phyloP scores from a whole-genome alignment of 2,888 invertebrate species.

The Megalurothrips usitatus region DNA sequence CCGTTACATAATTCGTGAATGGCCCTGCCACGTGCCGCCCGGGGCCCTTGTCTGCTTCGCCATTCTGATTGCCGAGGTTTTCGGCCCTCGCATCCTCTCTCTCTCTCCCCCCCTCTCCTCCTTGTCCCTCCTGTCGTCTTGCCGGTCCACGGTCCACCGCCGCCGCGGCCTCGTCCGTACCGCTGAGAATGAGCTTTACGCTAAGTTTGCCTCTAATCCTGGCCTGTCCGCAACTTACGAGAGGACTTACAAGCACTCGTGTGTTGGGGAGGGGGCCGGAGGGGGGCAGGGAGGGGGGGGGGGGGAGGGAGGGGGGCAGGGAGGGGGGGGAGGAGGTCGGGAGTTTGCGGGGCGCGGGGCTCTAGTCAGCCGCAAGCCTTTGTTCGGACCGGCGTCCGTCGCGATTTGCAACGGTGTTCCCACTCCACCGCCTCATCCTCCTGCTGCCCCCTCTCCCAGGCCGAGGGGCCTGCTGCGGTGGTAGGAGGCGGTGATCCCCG shows the following conservation, averaged over 20 bases:
- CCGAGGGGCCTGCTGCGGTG: too few species aligned
- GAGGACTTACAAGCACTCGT: conserved; percentile 11
- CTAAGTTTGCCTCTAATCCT: not conserved
- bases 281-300: not conserved
- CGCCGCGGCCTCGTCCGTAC: not conserved
- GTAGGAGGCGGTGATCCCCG: too few species aligned
- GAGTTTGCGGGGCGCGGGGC: not conserved
- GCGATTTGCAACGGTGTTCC: not conserved
- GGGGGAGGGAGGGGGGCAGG: not conserved
- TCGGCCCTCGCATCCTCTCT: too few species aligned
- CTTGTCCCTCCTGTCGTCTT: too few species aligned
- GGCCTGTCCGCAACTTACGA: not conserved
- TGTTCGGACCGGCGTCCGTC: too few species aligned
- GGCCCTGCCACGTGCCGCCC: too few species aligned
- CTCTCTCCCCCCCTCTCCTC: not conserved
- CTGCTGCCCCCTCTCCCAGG: not conserved
- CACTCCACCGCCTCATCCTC: not conserved
- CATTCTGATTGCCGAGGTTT: too few species aligned
- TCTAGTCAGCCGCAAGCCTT: not conserved
- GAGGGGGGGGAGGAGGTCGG: not conserved
- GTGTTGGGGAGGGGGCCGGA: not conserved
- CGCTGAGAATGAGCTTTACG: not conserved
- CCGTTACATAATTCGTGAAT: too few species aligned
- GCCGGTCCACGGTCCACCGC: not conserved
- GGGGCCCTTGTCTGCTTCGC: too few species aligned